Base-by-base conservation (phyloP, 2,113 vertebrate species). In the Thryonomys swinderianus region DNA sequence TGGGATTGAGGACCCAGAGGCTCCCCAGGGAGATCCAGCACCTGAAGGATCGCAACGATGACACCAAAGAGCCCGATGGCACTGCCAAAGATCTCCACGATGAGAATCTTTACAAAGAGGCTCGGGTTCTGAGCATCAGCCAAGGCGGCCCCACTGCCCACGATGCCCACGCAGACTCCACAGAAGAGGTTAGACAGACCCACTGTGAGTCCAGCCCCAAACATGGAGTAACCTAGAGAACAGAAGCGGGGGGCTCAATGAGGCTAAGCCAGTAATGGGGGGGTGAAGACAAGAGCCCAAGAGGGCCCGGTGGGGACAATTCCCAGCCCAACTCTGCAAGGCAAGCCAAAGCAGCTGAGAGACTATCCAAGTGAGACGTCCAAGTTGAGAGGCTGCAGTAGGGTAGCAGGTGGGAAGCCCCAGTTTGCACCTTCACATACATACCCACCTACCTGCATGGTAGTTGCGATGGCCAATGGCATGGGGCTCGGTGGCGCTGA, bases 161-260 rank as follows among this genome's bases (percentile, higher is more conserved):
- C 99, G 0, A 99, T 99, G 94, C 99, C 99, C 81, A 99, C 99
- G 2, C 99, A 99, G 97, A 99, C 99, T 51, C 99, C 99, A 93
- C 99, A 99, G 99, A 99, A 99, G 91, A 99, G 99, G 98, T 99
- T 99, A 94, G 99, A 99, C 66, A 99, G 99, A 79, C 99, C 99
- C 95, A 99, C 99, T 0, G 99, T 99, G 93, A 99, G 99, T 76
- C 99, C 99, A 45, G 99, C 99, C 25, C 99, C 99, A 90, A 99
- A 99, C 99, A 99, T 99, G 97, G 99, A 99, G 98, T 99, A 99
- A 91, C 99, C 99, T 99, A 90, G 2, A 57, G 42, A 83, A 84
- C 0, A 42, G 57, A 91, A 32, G n/a, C n/a, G n/a, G 73, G n/a
- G 34, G 95, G 88, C 0, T 6, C n/a, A 61, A 3, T 76, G 78